A percentile compares a stretch with the other conserved stretches of the same genome.
phyloP scores from a whole-genome alignment of 92 coral and sea anemone species.

The Isaurus tuberculatus region DNA sequence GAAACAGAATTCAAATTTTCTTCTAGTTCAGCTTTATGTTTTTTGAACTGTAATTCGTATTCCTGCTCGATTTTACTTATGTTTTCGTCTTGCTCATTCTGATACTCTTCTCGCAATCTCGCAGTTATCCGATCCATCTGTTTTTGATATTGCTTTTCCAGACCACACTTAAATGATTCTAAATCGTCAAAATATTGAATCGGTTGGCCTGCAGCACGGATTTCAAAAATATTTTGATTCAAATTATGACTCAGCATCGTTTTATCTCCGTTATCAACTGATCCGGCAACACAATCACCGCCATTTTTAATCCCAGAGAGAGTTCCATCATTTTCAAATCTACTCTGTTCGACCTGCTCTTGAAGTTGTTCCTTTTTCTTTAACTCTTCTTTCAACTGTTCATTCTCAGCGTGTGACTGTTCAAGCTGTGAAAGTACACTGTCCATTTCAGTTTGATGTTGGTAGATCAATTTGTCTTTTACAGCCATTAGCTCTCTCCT shows the following conservation, averaged over 20 bases:
- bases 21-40: slow-evolving; percentile 86
- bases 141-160: slow-evolving; percentile 74
- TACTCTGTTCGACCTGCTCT: slow-evolving; percentile 6
- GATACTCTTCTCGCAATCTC: slow-evolving; percentile 81
- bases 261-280: slow-evolving; percentile 57
- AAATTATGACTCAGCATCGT: slow-evolving; percentile 24
- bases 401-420: slow-evolving; percentile 76
- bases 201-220: slow-evolving; percentile 36
- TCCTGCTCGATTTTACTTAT: slow-evolving; percentile 81
- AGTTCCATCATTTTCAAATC: slow-evolving; percentile 29
- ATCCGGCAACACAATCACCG: slow-evolving; percentile 32
- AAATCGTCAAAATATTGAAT: slow-evolving; percentile 33
- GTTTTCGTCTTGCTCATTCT: slow-evolving; percentile 87
- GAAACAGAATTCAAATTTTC: slow-evolving; percentile 86
- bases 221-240: slow-evolving; percentile 35
- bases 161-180: slow-evolving; percentile 63
- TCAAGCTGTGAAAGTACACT: slow-evolving; percentile 74
- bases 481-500: slow-evolving; percentile 80
- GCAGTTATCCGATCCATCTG: slow-evolving; percentile 79
- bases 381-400: slow-evolving; percentile 57
- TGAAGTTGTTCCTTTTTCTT: slow-evolving; percentile 51
- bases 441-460: slow-evolving; percentile 83
- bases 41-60: slow-evolving; percentile 84
- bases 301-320: slow-evolving; percentile 29
- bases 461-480: slow-evolving; percentile 74